Base-by-base conservation (phyloP, 2,113 vertebrate species). In the Cyprinodon brontotheroides region DNA sequence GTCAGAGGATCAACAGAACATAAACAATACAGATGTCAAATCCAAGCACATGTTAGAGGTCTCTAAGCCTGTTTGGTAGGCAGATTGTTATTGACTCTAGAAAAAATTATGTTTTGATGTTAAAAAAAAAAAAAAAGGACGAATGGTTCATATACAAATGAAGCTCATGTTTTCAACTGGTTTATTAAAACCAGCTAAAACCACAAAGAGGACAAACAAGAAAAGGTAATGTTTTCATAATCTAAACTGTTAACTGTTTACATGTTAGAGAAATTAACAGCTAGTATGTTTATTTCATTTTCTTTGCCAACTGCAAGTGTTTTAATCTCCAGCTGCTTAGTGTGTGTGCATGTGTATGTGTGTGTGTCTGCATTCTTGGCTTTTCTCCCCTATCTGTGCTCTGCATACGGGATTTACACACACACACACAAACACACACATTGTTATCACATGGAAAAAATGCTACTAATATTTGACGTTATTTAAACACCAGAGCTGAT, bases 401-500 rank as follows among this genome's bases (percentile, higher is more conserved):
- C 72, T 75, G 67, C 78, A 77, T 81, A 64, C 83, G 69, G 70
- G 70, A 79, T 83, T 76, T 75, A 62, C 20, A 68, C 39, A 48
- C 63, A 64, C 60, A 68, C 41, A 47, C 47, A 80, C 65, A 62
- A 43, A 67, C 38, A 67, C 12, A 48, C 71, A 64, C 65, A 59
- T 61, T 41, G 15, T 62, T 59, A 53, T 70, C 20, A 68, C 60
- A 64, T 13, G 37, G 61, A 72, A 84, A 65, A 78, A 74, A 76
- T 43, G n/a, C 74, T 53, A 81, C 81, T 87, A 85, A 88, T 90
- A 79, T 75, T 63, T 59, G 50, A 87, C 89, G 81, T 91, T 92
- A 91, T 92, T 92, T 91, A 92, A 91, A 86, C 73, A 82, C 81
- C 72, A 73, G 70, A 65, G 77, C 78, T 83, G 89, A 91, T 89